A percentile compares a stretch with the other conserved stretches of the same genome.
Evolutionary conservation across 2,113 vertebrate genomes (phyloP).

Genomic region (Hippocampus mohnikei): DNA sequence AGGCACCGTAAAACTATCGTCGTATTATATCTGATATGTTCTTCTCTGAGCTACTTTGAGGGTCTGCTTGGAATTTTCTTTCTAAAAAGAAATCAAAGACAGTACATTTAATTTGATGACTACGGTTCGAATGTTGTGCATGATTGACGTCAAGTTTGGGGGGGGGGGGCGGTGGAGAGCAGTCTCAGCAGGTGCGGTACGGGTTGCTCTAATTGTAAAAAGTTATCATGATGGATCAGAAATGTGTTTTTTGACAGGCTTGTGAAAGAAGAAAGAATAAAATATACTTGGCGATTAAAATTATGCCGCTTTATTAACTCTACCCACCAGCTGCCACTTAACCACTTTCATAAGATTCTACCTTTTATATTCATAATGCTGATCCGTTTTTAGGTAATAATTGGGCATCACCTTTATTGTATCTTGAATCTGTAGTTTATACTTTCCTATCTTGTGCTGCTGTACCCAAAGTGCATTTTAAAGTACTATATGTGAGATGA

Average conservation of each 20-base stretch:
- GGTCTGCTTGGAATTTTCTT: conserved; percentile 33
- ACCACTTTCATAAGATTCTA: not conserved
- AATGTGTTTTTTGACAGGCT: conserved; percentile 64
- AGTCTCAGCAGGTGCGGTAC: conserved; percentile 54
- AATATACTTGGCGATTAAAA: not conserved
- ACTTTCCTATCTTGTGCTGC: not conserved
- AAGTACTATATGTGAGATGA: not conserved
- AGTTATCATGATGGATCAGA: conserved; percentile 74
- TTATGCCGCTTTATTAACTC: not conserved
- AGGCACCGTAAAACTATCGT: conserved; percentile 69
- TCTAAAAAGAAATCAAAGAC: not conserved
- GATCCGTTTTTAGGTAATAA: not conserved
- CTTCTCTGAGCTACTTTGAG: conserved; percentile 28
- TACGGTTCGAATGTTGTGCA: conserved; percentile 62
- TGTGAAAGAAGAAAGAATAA: not conserved
- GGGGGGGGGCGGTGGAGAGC: conserved; percentile 67
- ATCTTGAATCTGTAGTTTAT: not conserved
- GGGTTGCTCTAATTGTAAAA: not conserved
- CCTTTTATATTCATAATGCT: not conserved
- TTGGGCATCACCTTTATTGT: not conserved
- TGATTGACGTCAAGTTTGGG: conserved; percentile 23
- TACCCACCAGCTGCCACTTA: not conserved
- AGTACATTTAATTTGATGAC: conserved; percentile 28
- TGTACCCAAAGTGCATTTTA: not conserved
- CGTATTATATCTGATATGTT: conserved; percentile 57